A percentile compares a stretch with the other conserved stretches of the same genome.
Evolutionary conservation across 2,888 invertebrate species (phyloP).

Genomic region (Mimas tiliae): DNA sequence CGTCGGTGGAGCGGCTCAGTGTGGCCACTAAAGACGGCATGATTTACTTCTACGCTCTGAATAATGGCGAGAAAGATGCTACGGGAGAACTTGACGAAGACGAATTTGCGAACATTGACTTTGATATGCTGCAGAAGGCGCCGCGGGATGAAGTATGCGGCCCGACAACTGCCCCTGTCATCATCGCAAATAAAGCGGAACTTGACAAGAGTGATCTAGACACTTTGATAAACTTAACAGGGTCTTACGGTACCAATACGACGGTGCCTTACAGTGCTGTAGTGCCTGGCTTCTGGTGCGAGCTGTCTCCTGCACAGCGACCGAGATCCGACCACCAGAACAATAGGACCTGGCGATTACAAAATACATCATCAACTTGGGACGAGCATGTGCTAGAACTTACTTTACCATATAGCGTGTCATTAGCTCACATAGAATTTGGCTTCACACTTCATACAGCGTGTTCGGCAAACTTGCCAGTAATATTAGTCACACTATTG

Average conservation of each 20-base stretch:
- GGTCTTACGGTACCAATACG: slow-evolving; percentile 87
- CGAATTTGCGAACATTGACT: slow-evolving; percentile 81
- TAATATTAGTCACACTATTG: slow-evolving; percentile 89
- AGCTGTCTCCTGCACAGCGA: slow-evolving; percentile 95
- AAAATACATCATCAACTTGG: slow-evolving; percentile 95
- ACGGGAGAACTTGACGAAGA: slow-evolving; percentile 90
- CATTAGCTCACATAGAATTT: slow-evolving; percentile 95
- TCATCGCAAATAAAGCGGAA: slow-evolving; percentile 85
- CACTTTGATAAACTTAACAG: slow-evolving; percentile 89
- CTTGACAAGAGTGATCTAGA: slow-evolving; percentile 86
- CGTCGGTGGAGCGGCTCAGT: slow-evolving; percentile 94
- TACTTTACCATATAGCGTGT: slow-evolving; percentile 91
- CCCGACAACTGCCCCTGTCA: slow-evolving; percentile 59
- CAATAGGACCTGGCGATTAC: slow-evolving; percentile 94
- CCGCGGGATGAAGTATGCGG: slow-evolving; percentile 68
- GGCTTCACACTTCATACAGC: slow-evolving; percentile 92
- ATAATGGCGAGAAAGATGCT: slow-evolving; percentile 89
- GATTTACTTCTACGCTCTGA: slow-evolving; percentile 92
- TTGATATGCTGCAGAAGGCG: slow-evolving; percentile 72
- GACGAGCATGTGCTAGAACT: slow-evolving; percentile 97
- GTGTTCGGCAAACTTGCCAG: slow-evolving; percentile 89
- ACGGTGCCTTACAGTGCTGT: slow-evolving; percentile 91
- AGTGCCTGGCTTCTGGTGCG: slow-evolving; percentile 97
- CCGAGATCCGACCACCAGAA: slow-evolving; percentile 95
- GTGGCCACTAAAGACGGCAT: slow-evolving; percentile 92